Conservation (phyloP, 2,888 invertebrate species). For the Chymomyza fuscimana region DNA sequence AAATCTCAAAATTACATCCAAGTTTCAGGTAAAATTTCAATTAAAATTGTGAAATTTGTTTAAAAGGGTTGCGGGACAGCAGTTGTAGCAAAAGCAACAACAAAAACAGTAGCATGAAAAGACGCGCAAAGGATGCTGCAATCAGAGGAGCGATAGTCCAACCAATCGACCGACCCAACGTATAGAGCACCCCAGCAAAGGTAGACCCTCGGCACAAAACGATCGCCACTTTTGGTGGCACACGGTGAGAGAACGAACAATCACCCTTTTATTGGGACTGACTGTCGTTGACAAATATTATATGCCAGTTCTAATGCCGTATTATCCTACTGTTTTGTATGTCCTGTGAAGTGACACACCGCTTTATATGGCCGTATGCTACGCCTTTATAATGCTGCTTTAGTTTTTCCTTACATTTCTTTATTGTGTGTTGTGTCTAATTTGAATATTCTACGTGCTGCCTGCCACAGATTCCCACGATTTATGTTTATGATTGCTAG, state of each 20-base stretch:
- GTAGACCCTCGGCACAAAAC: conserved; percentile 35
- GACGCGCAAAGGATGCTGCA: conserved; percentile 51
- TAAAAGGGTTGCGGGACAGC: conserved; percentile 53
- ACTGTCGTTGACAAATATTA: conserved; percentile 57
- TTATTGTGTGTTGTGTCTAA: conserved; percentile 32
- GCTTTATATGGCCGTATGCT: neutral
- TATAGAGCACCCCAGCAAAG: neutral
- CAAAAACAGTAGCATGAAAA: conserved; percentile 44
- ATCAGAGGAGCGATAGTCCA: conserved; percentile 23
- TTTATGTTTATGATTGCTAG: conserved; percentile 61
- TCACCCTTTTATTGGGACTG: conserved; percentile 52
- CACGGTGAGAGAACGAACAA: conserved; percentile 62
- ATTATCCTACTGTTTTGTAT: conserved; percentile 48
- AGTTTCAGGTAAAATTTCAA: conserved; percentile 65
- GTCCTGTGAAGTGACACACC: conserved; percentile 28
- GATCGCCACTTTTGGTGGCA: conserved; percentile 67
- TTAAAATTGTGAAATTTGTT: conserved; percentile 60
- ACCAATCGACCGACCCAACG: neutral
- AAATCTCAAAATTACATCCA: conserved; percentile 34
- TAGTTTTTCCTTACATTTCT: neutral
- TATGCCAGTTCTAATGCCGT: conserved; percentile 55
- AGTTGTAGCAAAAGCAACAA: neutral
- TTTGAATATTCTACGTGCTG: conserved; percentile 54
- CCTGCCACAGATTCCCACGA: conserved; percentile 56
- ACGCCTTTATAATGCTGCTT: neutral